Evolutionary conservation across 1,140 invertebrate genomes (phyloP), one percentile per base, ranked within the genome.

Genomic region (Paraescarpia echinospica): DNA sequence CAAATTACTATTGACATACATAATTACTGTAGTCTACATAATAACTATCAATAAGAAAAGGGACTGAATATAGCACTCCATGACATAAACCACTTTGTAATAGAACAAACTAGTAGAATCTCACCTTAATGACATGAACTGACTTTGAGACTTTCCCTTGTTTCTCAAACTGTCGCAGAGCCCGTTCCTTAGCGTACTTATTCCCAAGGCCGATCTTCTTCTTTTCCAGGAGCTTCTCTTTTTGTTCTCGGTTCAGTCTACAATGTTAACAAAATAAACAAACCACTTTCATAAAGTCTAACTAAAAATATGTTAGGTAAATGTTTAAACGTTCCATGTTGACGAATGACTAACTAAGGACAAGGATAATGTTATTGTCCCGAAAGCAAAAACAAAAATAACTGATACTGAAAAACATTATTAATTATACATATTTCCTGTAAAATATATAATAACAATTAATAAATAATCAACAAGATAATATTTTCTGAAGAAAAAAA

Each of bases 141-240:
- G 92, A 93, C 1, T 93, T 94, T 33, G 89, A 92, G 27, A 93
- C 34, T 92, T 95, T 95, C 89, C 94, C 94, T 12, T 94, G 93
- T 92, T 95, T 95, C 92, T 97, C 97, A 1, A 97, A 93, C 27
- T 97, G 94, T 93, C 97, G 96, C 35, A 96, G 93, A 1, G 96
- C 96, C 91, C 97, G 97, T 59, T 97, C 96, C 91, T 97, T 97
- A 91, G 95, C 96, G 93, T 96, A 96, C 94, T 97, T 97, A 93
- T 97, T 97, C 0, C 96, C 96, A 0, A 97, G 95, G 51, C 97
- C 97, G 90, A 95, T 95, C 35, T 89, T 93, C 77, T 89, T 93
- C 90, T 93, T 93, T n/a, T 92, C 51, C 59, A 48, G 0, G 34
- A 90, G 31, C 89, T 93, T 93, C 93, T 94, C 51, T 41, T 94